Evolutionary conservation across 2,888 invertebrate genomes (phyloP).

Genomic region (Copidosoma aretas): DNA sequence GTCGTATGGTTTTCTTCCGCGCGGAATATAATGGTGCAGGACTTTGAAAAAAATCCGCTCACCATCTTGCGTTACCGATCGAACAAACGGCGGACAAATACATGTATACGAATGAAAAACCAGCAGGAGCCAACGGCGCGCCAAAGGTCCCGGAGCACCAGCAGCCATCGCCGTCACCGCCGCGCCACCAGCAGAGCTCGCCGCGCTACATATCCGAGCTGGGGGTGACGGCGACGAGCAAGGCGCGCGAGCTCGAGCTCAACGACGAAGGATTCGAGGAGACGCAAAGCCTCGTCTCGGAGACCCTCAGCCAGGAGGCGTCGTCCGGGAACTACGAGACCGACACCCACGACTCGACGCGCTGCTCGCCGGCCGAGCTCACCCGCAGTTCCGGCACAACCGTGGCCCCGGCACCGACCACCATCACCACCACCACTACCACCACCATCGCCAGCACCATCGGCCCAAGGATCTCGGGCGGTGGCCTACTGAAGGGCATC

Average conservation of each 20-base stretch:
- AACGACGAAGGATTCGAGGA: constrained; percentile 93
- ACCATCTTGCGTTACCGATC: too few relatives aligned
- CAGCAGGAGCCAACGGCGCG: not conserved
- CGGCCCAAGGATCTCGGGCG: not conserved
- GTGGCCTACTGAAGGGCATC: constrained; percentile 4
- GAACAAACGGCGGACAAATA: too few relatives aligned
- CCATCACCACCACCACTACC: not conserved
- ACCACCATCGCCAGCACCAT: not conserved
- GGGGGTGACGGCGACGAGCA: constrained; percentile 62
- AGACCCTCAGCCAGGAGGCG: constrained; percentile 84
- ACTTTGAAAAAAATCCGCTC: too few relatives aligned
- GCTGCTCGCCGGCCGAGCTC: constrained; percentile 58
- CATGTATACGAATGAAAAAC: too few relatives aligned
- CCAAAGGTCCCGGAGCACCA: constrained; percentile 3
- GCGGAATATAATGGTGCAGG: too few relatives aligned
- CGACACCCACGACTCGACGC: constrained; percentile 66
- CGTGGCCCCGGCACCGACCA: not conserved
- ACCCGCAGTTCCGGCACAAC: constrained; percentile 14
- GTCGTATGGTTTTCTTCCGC: too few relatives aligned
- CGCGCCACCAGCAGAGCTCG: constrained; percentile 38
- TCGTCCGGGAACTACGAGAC: constrained; percentile 76
- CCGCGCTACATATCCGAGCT: constrained; percentile 61
- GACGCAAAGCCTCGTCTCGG: constrained; percentile 85
- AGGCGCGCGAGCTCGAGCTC: constrained; percentile 71
- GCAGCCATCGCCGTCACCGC: constrained; percentile 18